Percentiles rank a stretch among this genome's conserved stretches.
phyloP scores from a whole-genome alignment of 2,113 vertebrate genomes.

The Scolopax mira region DNA sequence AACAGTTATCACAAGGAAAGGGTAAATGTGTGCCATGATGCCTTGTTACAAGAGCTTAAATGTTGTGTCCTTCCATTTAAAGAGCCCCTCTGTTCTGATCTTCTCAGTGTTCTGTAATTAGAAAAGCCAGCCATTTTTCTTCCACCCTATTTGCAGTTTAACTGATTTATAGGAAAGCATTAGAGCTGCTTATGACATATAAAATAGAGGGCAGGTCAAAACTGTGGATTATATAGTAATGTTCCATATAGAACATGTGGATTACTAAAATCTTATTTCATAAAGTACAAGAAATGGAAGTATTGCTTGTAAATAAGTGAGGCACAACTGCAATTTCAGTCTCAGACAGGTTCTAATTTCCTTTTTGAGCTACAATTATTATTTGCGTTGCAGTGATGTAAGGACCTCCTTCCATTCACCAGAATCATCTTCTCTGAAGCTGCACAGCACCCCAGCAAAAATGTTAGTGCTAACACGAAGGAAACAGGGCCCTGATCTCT shows the following conservation, averaged over 20 bases:
- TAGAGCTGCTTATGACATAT: neutral
- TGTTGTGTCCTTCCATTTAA: neutral
- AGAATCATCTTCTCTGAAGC: neutral
- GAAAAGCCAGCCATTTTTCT: neutral
- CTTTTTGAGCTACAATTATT: neutral
- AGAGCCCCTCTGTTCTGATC: neutral
- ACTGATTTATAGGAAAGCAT: slow-evolving; percentile 19
- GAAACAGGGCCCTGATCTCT: neutral
- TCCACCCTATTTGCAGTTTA: neutral
- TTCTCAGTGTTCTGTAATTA: slow-evolving; percentile 26
- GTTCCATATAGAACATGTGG: neutral
- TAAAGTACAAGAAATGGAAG: neutral
- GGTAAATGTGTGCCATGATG: neutral
- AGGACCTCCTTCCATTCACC: neutral
- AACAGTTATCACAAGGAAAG: neutral
- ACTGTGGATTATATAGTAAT: neutral
- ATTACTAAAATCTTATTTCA: neutral
- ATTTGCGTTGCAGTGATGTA: neutral
- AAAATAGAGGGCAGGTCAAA: neutral
- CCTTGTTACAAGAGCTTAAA: neutral
- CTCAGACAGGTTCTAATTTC: neutral
- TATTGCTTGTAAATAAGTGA: neutral
- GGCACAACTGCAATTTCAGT: neutral
- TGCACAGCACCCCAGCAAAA: neutral
- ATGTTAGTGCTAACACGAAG: neutral